Percentiles rank a stretch among this genome's conserved stretches.
phyloP scores from a whole-genome alignment of 2,888 invertebrate species.

The Corbicula japonica region DNA sequence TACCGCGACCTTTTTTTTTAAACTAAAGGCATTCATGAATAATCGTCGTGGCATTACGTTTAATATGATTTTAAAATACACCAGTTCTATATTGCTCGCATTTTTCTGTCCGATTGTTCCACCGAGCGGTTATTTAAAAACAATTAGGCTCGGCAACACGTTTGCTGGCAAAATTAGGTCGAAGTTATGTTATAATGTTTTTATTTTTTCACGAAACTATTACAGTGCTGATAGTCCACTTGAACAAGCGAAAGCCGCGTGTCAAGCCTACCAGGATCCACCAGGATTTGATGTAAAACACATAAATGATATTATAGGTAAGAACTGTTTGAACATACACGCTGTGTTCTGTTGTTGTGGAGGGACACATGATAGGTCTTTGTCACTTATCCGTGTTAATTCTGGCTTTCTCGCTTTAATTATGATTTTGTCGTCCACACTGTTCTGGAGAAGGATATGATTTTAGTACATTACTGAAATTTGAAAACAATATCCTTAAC shows the following conservation, averaged over 20 bases:
- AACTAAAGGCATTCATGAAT: too few relatives aligned
- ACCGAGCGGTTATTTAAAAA: background rate
- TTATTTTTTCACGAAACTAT: background rate
- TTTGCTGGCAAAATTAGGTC: too few relatives aligned
- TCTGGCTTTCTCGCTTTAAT: too few relatives aligned
- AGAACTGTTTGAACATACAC: background rate
- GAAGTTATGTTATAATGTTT: background rate
- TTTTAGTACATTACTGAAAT: too few relatives aligned
- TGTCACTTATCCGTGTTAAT: too few relatives aligned
- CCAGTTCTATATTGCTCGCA: conserved; percentile 3
- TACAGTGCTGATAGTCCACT: conserved; percentile 8
- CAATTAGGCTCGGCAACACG: too few relatives aligned
- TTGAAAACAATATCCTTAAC: too few relatives aligned
- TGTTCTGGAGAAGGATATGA: too few relatives aligned
- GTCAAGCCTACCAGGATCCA: conserved; percentile 6
- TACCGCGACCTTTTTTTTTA: too few relatives aligned
- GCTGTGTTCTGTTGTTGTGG: too few relatives aligned
- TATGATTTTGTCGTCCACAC: too few relatives aligned
- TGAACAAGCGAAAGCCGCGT: conserved; percentile 8
- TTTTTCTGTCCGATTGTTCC: background rate
- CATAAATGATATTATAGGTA: conserved; percentile 13
- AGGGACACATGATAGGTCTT: too few relatives aligned
- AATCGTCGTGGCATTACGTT: background rate
- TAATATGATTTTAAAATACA: background rate
- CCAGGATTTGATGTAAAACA: conserved; percentile 10